Percentiles rank a stretch among this genome's conserved stretches.
Evolutionary conservation across 2,113 vertebrate species (phyloP).

Genomic region (Azemiops feae): DNA sequence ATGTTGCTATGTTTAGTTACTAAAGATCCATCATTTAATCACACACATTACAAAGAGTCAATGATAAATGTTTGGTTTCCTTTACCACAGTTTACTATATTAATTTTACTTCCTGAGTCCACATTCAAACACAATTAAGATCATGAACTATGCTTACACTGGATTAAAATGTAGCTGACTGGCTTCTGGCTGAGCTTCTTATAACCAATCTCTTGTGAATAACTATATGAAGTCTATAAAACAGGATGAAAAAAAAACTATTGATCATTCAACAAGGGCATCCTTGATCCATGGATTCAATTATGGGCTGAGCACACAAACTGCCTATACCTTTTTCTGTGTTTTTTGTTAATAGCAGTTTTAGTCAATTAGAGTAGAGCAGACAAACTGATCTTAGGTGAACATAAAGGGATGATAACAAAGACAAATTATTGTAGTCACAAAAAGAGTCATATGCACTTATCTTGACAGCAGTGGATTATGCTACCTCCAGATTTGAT

Average conservation of each 20-base stretch:
- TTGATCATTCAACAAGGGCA: not conserved
- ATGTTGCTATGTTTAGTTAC: not conserved
- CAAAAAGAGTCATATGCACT: not conserved
- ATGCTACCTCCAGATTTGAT: not conserved
- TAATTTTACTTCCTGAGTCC: not conserved
- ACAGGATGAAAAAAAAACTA: not conserved
- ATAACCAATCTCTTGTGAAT: not conserved
- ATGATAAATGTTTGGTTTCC: not conserved
- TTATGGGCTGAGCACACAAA: not conserved
- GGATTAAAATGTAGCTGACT: not conserved
- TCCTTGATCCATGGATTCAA: not conserved
- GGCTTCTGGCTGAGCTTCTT: not conserved
- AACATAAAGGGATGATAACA: not conserved
- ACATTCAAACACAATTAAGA: not conserved
- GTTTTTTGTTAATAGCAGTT: not conserved
- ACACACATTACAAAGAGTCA: not conserved
- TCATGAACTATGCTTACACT: not conserved
- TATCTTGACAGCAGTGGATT: not conserved
- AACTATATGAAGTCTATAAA: not conserved
- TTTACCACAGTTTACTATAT: not conserved
- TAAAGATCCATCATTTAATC: not conserved
- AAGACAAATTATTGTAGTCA: not conserved
- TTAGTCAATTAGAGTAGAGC: not conserved
- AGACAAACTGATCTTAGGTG: not conserved
- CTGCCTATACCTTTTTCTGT: not conserved